Evolutionary conservation across 2,888 invertebrate species (phyloP).

Genomic region (Drosophila mulleri): DNA sequence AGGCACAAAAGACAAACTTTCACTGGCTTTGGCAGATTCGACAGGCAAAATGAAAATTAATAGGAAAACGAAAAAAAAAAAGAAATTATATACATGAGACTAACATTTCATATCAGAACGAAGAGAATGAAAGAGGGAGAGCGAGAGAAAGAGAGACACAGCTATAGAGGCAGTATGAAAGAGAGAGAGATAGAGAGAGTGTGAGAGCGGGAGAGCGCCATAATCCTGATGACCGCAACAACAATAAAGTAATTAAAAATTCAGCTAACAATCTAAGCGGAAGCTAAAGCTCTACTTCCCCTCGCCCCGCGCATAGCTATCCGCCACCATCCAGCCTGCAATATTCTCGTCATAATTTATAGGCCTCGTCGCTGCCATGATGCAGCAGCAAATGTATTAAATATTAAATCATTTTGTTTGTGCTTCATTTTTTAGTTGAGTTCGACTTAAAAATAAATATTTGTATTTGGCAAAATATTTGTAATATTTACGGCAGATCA

Average conservation of each 20-base stretch:
- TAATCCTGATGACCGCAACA: constrained; percentile 32
- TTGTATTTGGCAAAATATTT: neutral
- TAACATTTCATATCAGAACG: constrained; percentile 41
- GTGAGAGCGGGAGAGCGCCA: constrained; percentile 3
- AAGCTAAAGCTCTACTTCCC: constrained; percentile 10
- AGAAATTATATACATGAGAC: constrained; percentile 17
- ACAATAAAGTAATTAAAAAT: constrained; percentile 67
- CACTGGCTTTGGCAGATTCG: constrained; percentile 67
- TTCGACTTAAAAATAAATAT: neutral
- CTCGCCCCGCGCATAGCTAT: neutral
- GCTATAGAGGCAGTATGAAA: neutral
- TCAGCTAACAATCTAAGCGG: constrained; percentile 53
- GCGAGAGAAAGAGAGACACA: neutral
- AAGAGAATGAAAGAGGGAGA: neutral
- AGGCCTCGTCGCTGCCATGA: constrained; percentile 4
- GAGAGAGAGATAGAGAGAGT: neutral
- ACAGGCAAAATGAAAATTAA: constrained; percentile 74
- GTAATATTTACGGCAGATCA: too few relatives aligned
- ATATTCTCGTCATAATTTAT: constrained; percentile 3
- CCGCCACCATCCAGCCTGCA: neutral
- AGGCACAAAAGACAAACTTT: constrained; percentile 77
- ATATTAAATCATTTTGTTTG: constrained; percentile 8
- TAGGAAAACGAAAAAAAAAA: constrained; percentile 59
- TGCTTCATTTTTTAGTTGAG: constrained; percentile 5
- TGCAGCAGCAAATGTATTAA: constrained; percentile 4